These are phyloP conservation scores for Macrotus californicus DNA, from an alignment of 2,113 vertebrate species.

Conservation along the genomic window DNA sequence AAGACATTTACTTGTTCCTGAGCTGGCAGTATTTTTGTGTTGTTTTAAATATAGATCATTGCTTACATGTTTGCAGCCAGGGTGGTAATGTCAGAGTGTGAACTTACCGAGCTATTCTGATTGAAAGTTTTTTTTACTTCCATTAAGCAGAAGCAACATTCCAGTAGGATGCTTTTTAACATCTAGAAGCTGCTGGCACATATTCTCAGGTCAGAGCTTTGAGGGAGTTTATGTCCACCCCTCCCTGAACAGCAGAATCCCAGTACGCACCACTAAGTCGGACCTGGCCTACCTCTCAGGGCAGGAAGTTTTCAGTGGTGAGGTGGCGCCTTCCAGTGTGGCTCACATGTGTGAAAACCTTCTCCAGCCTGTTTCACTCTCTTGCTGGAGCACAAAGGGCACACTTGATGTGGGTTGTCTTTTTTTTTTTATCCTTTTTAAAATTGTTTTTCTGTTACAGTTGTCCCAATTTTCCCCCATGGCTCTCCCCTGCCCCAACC, in stretches of 20 bases:
- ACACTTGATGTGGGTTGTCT: not conserved
- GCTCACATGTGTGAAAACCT: not conserved
- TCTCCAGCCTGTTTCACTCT: not conserved
- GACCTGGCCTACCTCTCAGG: not conserved
- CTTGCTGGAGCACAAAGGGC: not conserved
- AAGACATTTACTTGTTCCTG: conserved; percentile 4
- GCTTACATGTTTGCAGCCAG: not conserved
- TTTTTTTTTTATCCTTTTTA: too few relatives aligned
- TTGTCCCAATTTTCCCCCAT: too few relatives aligned
- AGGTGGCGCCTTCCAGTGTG: not conserved
- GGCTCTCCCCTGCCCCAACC: too few relatives aligned
- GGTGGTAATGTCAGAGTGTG: conserved; percentile 1
- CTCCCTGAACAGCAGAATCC: not conserved
- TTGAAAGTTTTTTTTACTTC: conserved; percentile 6
- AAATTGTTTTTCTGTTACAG: too few relatives aligned
- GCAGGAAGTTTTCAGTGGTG: not conserved
- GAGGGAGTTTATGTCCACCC: not conserved
- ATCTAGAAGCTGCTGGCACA: not conserved
- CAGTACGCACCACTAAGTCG: not conserved
- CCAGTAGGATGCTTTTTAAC: not conserved
- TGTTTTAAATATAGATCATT: conserved; percentile 39
- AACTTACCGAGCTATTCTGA: conserved; percentile 22
- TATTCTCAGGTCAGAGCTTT: not conserved
- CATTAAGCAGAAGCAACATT: not conserved
- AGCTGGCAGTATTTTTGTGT: not conserved